phyloP scores from a whole-genome alignment of 1,140 invertebrate genomes.

The Diorhabda sublineata region DNA sequence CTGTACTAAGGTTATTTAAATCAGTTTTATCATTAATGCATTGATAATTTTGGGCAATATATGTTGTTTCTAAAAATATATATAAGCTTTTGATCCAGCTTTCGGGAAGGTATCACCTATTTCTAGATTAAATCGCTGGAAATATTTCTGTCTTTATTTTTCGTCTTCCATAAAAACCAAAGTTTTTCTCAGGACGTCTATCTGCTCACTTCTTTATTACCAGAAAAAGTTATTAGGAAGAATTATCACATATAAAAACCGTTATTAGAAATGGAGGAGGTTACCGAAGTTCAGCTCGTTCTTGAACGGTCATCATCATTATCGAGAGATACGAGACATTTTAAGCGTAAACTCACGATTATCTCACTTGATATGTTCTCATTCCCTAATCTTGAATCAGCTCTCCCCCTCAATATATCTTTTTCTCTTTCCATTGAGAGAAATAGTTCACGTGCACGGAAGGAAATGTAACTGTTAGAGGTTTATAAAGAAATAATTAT shows the following conservation, averaged over 20 bases:
- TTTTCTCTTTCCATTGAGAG: neutral
- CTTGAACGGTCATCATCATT: conserved; percentile 29
- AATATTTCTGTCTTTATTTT: neutral
- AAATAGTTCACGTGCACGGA: neutral
- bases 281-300: conserved; percentile 15
- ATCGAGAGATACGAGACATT: conserved; percentile 30
- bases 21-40: too few relatives aligned
- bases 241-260: conserved; percentile 2
- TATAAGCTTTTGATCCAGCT: too few relatives aligned
- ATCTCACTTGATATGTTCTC: conserved; percentile 40
- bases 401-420: neutral
- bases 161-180: neutral
- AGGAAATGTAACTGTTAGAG: neutral
- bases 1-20: too few relatives aligned
- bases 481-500: too few relatives aligned
- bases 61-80: too few relatives aligned
- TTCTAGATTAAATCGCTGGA: neutral
- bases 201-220: neutral
- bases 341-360: conserved; percentile 37
- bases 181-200: neutral
- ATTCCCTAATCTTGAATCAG: conserved; percentile 34
- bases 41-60: too few relatives aligned
- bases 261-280: neutral
- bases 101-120: too few relatives aligned
- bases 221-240: conserved; percentile 2